phyloP scores from a whole-genome alignment of 2,888 invertebrate genomes.

The Disparrhopalites patrizii region DNA sequence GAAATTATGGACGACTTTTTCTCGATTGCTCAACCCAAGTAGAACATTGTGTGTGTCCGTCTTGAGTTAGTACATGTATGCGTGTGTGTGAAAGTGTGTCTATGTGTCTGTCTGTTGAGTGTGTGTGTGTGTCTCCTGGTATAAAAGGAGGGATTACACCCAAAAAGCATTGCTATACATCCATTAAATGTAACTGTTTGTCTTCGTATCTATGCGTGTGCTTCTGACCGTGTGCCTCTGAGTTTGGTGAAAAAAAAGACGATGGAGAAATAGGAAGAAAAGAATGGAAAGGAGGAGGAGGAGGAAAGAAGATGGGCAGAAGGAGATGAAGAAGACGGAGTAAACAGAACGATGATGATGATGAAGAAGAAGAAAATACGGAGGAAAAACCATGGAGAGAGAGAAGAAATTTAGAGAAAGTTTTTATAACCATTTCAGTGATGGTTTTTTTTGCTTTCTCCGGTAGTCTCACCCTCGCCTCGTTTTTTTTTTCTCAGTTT shows the following conservation, averaged over 20 bases:
- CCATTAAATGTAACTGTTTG: too few species aligned
- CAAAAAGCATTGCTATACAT: too few species aligned
- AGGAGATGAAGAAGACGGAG: neutral
- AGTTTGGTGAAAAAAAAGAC: neutral
- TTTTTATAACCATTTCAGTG: constrained; percentile 17
- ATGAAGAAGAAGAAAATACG: neutral
- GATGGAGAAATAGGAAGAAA: neutral
- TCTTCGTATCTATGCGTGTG: too few species aligned
- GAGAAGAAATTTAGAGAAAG: constrained; percentile 17
- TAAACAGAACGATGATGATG: neutral
- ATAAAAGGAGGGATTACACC: neutral
- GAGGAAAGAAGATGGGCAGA: neutral
- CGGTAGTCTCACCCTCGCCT: neutral
- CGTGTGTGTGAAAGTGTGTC: too few species aligned
- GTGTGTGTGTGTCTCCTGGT: too few species aligned
- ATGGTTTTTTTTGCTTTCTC: neutral
- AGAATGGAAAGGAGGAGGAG: neutral
- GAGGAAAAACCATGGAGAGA: constrained; percentile 1
- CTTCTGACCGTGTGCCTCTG: too few species aligned
- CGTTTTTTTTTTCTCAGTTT: neutral
- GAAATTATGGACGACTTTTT: constrained; percentile 49
- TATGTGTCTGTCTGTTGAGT: too few species aligned
- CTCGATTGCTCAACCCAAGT: constrained; percentile 48
- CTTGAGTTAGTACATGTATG: too few species aligned
- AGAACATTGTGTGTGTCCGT: too few species aligned